These are phyloP conservation scores for Solen grandis DNA, from an alignment of 1,140 invertebrate genomes.

Conservation along the genomic window DNA sequence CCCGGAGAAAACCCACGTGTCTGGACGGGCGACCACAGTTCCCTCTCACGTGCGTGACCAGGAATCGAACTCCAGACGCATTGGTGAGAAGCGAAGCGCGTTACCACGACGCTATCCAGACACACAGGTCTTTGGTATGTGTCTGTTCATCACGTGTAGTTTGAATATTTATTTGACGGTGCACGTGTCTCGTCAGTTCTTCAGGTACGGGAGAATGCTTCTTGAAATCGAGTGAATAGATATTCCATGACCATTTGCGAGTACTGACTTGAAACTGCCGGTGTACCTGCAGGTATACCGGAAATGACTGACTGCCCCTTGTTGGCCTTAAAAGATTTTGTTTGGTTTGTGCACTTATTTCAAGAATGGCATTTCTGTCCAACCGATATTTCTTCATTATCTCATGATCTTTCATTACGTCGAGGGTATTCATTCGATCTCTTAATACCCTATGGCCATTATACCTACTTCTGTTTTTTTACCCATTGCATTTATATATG, in stretches of 20 bases:
- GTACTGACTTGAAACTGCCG: neutral
- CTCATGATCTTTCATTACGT: neutral
- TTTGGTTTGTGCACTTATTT: neutral
- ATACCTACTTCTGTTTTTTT: neutral
- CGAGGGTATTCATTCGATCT: neutral
- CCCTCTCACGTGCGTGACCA: no score
- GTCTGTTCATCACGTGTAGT: neutral
- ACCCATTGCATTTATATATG: no score
- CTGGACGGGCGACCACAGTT: no score
- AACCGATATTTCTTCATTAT: neutral
- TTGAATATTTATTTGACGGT: neutral
- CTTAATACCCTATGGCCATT: neutral
- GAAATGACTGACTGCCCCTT: neutral
- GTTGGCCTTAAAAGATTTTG: neutral
- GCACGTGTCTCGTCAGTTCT: neutral
- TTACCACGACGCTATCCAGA: no score
- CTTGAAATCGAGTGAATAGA: slow-evolving; percentile 2
- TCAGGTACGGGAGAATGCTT: neutral
- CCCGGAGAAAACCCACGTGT: no score
- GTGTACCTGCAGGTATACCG: neutral
- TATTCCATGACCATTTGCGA: no score
- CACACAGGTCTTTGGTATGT: no score
- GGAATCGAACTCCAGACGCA: no score
- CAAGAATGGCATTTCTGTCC: neutral
- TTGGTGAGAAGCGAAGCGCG: no score